Conservation (phyloP, 1,140 invertebrate species). For the Orchesella cincta region DNA sequence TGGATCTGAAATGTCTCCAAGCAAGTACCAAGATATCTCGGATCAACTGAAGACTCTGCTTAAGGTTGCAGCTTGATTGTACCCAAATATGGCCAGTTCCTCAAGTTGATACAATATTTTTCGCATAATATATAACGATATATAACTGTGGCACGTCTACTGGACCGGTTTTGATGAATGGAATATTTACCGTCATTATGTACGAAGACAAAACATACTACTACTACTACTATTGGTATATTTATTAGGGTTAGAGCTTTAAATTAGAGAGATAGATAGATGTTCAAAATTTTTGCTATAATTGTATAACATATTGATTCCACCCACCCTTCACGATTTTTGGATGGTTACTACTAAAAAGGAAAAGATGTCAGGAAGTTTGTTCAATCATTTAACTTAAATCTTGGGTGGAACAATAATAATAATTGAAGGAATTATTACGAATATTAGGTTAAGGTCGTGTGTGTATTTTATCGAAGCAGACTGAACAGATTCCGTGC, state of each 20-base stretch:
- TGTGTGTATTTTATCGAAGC: neutral
- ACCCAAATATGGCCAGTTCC: neutral
- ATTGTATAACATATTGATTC: neutral
- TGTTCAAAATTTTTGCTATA: conserved; percentile 17
- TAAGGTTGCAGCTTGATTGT: conserved; percentile 26
- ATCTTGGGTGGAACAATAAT: neutral
- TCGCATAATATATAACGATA: no score
- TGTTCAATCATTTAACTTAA: neutral
- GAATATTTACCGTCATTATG: conserved; percentile 1
- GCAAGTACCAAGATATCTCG: conserved; percentile 16
- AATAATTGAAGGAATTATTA: neutral
- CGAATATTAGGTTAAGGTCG: neutral
- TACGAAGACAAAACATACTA: no score
- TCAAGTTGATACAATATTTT: conserved; percentile 3
- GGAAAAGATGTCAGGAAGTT: neutral
- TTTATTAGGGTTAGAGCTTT: conserved; percentile 19
- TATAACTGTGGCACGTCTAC: neutral
- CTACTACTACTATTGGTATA: no score
- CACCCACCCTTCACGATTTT: neutral
- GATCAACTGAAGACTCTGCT: conserved; percentile 30
- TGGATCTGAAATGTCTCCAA: conserved; percentile 18
- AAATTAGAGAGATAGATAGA: neutral
- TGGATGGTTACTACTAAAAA: neutral
- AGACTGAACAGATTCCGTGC: conserved; percentile 25
- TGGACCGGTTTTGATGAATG: conserved; percentile 12